Evolutionary conservation across 2,888 invertebrate species (phyloP).

Genomic region (Mythimna pallens): DNA sequence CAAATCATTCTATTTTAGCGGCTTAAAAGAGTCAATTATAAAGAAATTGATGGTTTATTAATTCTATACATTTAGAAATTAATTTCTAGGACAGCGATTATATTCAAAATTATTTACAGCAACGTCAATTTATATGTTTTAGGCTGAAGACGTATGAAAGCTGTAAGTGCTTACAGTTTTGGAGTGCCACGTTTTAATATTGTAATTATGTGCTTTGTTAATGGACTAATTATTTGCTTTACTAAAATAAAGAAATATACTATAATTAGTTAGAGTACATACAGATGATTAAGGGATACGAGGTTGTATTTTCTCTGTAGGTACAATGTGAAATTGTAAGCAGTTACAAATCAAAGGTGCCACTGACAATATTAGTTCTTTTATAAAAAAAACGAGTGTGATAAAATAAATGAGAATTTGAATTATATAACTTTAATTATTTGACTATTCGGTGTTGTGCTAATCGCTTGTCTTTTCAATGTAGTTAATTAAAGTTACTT

Average conservation of each 20-base stretch:
- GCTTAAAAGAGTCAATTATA: constrained; percentile 65
- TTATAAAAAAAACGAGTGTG: constrained; percentile 69
- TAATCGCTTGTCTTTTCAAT: constrained; percentile 66
- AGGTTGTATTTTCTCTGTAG: constrained; percentile 59
- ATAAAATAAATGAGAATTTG: constrained; percentile 65
- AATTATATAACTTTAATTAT: constrained; percentile 62
- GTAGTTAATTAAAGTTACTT: constrained; percentile 63
- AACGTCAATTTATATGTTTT: constrained; percentile 42
- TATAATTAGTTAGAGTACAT: constrained; percentile 50
- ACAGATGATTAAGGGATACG: constrained; percentile 30
- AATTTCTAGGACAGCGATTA: constrained; percentile 53
- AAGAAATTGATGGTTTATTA: constrained; percentile 45
- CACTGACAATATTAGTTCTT: constrained; percentile 87
- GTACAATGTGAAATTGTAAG: constrained; percentile 65
- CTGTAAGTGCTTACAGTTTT: constrained; percentile 64
- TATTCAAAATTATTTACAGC: constrained; percentile 50
- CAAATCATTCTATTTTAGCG: constrained; percentile 58
- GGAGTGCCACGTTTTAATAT: constrained; percentile 27
- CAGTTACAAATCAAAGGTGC: constrained; percentile 78
- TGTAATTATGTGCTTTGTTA: constrained; percentile 29
- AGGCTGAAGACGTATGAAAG: constrained; percentile 30
- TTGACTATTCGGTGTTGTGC: constrained; percentile 65
- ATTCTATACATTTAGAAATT: constrained; percentile 36
- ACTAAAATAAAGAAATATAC: constrained; percentile 34
- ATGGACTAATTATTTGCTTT: constrained; percentile 34